Conservation (phyloP, 2,797 vertebrate species). For the Argya squamiceps region DNA sequence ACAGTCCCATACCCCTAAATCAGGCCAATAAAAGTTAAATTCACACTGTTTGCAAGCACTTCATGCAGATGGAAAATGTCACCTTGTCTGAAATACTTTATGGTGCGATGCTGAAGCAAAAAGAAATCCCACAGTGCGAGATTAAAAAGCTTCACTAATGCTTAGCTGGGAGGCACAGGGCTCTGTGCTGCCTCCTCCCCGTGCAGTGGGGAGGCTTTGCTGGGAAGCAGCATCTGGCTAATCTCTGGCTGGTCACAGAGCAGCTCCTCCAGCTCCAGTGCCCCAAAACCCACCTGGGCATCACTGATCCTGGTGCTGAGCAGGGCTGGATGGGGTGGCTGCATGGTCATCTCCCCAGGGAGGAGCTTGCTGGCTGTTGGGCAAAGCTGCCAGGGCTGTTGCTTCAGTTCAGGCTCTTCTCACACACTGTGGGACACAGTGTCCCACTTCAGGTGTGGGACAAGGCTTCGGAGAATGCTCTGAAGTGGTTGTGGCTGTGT, state of each 20-base stretch:
- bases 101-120: slow-evolving; percentile 8
- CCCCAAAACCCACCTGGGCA: accelerated
- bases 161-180: slow-evolving; percentile 41
- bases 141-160: slow-evolving; percentile 63
- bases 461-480: neutral
- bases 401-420: neutral
- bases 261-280: accelerated
- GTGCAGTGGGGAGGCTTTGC: neutral
- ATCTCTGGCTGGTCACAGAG: neutral
- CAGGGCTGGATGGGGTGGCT: accelerated
- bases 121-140: slow-evolving; percentile 66
- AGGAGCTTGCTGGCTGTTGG: neutral
- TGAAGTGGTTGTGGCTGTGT: accelerated
- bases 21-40: slow-evolving; percentile 68
- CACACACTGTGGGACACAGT: neutral
- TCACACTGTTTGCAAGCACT: slow-evolving; percentile 67
- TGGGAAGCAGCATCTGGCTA: neutral
- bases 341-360: accelerated
- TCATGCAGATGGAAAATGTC: slow-evolving; percentile 73
- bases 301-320: accelerated
- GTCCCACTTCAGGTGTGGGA: neutral
- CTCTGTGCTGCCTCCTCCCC: neutral
- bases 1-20: slow-evolving; percentile 62
- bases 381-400: neutral
- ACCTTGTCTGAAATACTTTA: slow-evolving; percentile 71